Conservation (phyloP, 1,140 invertebrate species). For the Aethina tumida region DNA sequence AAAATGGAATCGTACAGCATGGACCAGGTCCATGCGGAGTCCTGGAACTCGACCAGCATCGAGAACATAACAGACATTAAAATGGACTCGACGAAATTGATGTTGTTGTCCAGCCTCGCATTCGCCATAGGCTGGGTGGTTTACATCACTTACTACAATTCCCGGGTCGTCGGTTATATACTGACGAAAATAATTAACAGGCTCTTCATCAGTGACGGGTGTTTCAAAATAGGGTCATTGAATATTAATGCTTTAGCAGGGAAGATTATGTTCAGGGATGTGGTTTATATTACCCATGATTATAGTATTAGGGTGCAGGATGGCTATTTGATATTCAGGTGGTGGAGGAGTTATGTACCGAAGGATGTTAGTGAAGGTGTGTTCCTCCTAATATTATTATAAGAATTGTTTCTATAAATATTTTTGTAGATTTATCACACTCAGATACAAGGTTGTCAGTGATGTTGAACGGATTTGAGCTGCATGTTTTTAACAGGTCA, state of each 20-base stretch:
- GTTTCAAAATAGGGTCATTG: conserved; percentile 89
- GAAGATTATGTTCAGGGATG: conserved; percentile 97
- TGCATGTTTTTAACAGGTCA: conserved; percentile 93
- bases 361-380: conserved; percentile 91
- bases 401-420: conserved; percentile 4
- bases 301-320: conserved; percentile 90
- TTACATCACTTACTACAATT: conserved; percentile 94
- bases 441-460: conserved; percentile 88
- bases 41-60: conserved; percentile 21
- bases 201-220: conserved; percentile 75
- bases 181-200: conserved; percentile 82
- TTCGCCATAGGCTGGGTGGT: conserved; percentile 80
- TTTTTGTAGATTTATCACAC: conserved; percentile 80
- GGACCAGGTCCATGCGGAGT: conserved; percentile 18
- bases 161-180: conserved; percentile 80
- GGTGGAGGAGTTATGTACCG: conserved; percentile 91
- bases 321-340: conserved; percentile 94
- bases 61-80: conserved; percentile 57
- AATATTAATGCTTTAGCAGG: conserved; percentile 90
- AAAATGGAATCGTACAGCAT: no score
- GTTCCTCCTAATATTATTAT: conserved; percentile 2
- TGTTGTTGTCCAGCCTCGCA: conserved; percentile 68
- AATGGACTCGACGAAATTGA: conserved; percentile 73
- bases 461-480: conserved; percentile 90
- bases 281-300: conserved; percentile 91